Base-by-base conservation (phyloP, 2,113 vertebrate species). In the Atlantisia rogersi region DNA sequence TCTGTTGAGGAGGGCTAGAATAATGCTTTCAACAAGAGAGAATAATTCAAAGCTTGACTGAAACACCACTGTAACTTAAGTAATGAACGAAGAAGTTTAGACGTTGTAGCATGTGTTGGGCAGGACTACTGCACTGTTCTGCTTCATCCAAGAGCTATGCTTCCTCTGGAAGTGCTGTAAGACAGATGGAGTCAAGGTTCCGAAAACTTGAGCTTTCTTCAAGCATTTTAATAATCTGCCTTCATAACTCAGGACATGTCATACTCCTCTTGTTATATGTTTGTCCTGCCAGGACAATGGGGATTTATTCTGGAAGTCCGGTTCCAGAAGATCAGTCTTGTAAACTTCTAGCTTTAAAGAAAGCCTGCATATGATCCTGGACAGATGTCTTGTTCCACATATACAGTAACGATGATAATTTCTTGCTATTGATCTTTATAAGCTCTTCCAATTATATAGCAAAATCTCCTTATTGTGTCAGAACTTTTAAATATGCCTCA, bases 111-210 rank as follows among this genome's bases (percentile, higher is more conserved):
- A 17, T 32, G 19, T 32, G 11, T 22, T 86, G 12, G 37, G 12
- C 37, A 35, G 29, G 29, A 42, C 8, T 52, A 6, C 18, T 14
- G 17, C n/a, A 28, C 4, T 62, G 4, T 40, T 90, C 17, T 80
- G 15, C 32, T 59, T 83, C 11, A 50, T 42, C 20, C 1, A 2
- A 55, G 63, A 71, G 14, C 10, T 69, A 13, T 63, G 29, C 17
- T 83, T 70, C 44, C 17, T 48, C 28, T 76, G 9, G 5, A 74
- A 74, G 18, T 44, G 29, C 19, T n/a, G 10, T 31, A 69, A 56
- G 12, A 56, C 9, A 73, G 6, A 3, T 1, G 4, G 15, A 82
- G 25, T 29, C 0, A 0, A 10, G 31, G 9, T 3, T 71, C 40
- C 50, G 37, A 79, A 82, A 93, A 68, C 35, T 35, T 83, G 48